phyloP scores from a whole-genome alignment of 2,113 vertebrate species.

The Pluvialis apricaria region DNA sequence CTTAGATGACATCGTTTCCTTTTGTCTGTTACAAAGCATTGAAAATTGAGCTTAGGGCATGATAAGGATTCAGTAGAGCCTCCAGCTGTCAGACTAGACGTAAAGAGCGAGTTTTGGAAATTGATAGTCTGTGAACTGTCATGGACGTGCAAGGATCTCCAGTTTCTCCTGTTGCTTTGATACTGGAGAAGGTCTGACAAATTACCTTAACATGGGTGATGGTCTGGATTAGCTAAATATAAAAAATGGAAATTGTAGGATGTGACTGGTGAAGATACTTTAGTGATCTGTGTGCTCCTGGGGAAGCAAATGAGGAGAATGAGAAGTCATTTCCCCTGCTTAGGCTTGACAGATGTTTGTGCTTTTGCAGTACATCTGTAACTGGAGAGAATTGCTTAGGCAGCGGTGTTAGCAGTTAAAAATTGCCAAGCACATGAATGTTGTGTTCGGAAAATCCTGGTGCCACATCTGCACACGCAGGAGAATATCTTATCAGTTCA shows the following conservation, averaged over 20 bases:
- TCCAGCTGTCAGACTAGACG: background rate
- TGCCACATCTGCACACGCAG: background rate
- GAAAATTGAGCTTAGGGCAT: background rate
- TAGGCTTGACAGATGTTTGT: background rate
- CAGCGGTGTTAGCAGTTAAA: background rate
- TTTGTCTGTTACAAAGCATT: background rate
- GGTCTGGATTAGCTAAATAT: background rate
- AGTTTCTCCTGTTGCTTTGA: slow-evolving; percentile 16
- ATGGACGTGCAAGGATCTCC: background rate
- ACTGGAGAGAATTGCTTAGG: background rate
- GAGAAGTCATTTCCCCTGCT: background rate
- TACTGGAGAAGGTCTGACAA: background rate
- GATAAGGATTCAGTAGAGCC: slow-evolving; percentile 12
- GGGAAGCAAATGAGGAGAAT: background rate
- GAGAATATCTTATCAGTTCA: background rate
- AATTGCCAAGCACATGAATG: background rate
- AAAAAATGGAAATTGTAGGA: background rate
- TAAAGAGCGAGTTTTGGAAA: slow-evolving; percentile 2
- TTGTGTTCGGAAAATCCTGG: background rate
- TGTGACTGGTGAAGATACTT: background rate
- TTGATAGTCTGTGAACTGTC: background rate
- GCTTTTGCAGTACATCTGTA: background rate
- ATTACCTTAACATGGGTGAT: background rate
- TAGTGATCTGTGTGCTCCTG: background rate
- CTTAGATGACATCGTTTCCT: background rate